A percentile compares a stretch with the other conserved stretches of the same genome.
phyloP scores from a whole-genome alignment of 2,113 vertebrate genomes.

The Python bivittatus region DNA sequence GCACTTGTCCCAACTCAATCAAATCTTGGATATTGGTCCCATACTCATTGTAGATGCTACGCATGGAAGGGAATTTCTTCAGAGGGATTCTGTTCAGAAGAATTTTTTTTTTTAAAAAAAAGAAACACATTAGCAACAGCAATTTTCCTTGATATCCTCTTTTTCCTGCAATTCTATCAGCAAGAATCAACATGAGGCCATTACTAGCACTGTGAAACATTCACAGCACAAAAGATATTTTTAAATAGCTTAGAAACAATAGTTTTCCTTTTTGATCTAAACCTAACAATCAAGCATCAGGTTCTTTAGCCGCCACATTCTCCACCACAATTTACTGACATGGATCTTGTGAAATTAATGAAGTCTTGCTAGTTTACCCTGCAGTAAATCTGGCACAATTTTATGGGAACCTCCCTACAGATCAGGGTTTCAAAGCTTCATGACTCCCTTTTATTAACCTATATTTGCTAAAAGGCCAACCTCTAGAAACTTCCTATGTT shows the following conservation, averaged over 20 bases:
- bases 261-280: not conserved
- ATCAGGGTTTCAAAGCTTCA: not conserved
- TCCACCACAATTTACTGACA: not conserved
- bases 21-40: conserved; percentile 73
- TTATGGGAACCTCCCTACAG: not conserved
- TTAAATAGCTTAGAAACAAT: not conserved
- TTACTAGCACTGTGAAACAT: not conserved
- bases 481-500: not conserved
- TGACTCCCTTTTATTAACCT: not conserved
- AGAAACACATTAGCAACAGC: not conserved
- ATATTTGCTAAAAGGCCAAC: not conserved
- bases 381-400: conserved; percentile 1
- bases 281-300: not conserved
- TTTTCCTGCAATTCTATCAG: not conserved
- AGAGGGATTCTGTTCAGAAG: conserved; percentile 81
- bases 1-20: conserved; percentile 49
- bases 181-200: not conserved
- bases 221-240: not conserved
- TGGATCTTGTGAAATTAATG: not conserved
- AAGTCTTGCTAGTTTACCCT: not conserved
- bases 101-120: conserved; percentile 5
- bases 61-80: conserved; percentile 85
- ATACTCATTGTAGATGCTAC: conserved; percentile 77
- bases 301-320: not conserved
- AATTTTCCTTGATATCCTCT: not conserved